Percentiles rank a stretch among this genome's conserved stretches.
phyloP scores from a whole-genome alignment of 1,140 invertebrate species.

The Sipha flava region DNA sequence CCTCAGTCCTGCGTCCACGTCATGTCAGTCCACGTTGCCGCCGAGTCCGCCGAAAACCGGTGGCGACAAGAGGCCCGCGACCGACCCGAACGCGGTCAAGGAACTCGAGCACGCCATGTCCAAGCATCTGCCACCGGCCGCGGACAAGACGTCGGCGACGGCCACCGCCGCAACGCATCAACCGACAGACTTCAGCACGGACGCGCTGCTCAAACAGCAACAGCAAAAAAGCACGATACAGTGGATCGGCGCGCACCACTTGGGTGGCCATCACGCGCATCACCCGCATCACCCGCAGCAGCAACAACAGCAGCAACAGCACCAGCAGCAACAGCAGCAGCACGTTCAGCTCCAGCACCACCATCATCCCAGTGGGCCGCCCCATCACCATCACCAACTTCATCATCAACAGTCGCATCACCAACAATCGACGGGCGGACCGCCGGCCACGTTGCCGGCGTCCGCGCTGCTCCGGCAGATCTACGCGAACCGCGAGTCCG shows the following conservation, averaged over 20 bases:
- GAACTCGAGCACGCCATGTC: conserved; percentile 94
- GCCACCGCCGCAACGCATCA: conserved; percentile 51
- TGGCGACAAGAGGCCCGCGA: conserved; percentile 35
- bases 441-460: conserved; percentile 54
- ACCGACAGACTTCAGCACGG: conserved; percentile 77
- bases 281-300: conserved; percentile 44
- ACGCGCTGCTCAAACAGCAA: conserved; percentile 70
- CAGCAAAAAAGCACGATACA: conserved; percentile 82
- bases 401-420: conserved; percentile 64
- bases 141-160: conserved; percentile 48
- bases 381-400: conserved; percentile 79
- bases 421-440: conserved; percentile 47
- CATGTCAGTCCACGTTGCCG: conserved; percentile 47
- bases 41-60: conserved; percentile 43
- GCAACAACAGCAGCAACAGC: conserved; percentile 53
- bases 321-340: conserved; percentile 53
- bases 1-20: conserved; percentile 55
- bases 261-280: conserved; percentile 52
- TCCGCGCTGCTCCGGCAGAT: conserved; percentile 79
- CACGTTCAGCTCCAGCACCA: conserved; percentile 50
- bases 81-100: conserved; percentile 62
- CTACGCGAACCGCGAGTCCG: conserved; percentile 87
- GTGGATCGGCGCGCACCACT: conserved; percentile 77
- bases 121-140: conserved; percentile 69
- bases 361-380: conserved; percentile 57